These are phyloP conservation scores for Apotomis betuletana DNA, from an alignment of 2,888 invertebrate genomes.

Conservation along the genomic window DNA sequence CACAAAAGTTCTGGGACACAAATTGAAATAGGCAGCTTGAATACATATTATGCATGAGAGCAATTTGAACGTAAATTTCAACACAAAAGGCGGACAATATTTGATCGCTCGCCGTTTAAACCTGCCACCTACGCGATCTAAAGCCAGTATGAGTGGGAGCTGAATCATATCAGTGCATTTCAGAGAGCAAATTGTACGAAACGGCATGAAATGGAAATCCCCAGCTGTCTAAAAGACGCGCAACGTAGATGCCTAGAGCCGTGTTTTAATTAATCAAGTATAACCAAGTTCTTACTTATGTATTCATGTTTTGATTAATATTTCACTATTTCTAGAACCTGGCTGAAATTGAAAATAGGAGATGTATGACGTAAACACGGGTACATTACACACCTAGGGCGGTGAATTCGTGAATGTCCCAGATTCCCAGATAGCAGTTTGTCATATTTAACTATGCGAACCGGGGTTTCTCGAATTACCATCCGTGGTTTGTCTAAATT, in stretches of 20 bases:
- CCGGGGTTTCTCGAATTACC: too few relatives aligned
- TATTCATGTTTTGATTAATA: constrained; percentile 9
- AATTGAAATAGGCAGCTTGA: background rate
- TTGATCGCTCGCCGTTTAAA: constrained; percentile 13
- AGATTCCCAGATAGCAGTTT: too few relatives aligned
- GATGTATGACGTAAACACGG: too few relatives aligned
- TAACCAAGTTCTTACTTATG: background rate
- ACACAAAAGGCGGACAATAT: constrained; percentile 1
- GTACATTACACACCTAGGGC: too few relatives aligned
- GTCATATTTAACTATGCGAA: too few relatives aligned
- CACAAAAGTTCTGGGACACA: background rate
- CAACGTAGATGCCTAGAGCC: too few relatives aligned
- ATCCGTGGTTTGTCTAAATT: too few relatives aligned
- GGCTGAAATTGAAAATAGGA: background rate
- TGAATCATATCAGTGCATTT: constrained; percentile 11
- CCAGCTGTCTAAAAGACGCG: background rate
- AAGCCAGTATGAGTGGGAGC: constrained; percentile 9
- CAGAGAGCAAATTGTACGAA: constrained; percentile 5
- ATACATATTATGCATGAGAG: background rate
- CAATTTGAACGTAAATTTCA: background rate
- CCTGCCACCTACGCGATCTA: constrained; percentile 13
- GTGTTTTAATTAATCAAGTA: constrained; percentile 2
- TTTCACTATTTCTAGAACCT: background rate
- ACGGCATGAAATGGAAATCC: constrained; percentile 1
- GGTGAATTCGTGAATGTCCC: too few relatives aligned